Conservation (phyloP, 1,140 invertebrate genomes). For the Hormaphis cornu region DNA sequence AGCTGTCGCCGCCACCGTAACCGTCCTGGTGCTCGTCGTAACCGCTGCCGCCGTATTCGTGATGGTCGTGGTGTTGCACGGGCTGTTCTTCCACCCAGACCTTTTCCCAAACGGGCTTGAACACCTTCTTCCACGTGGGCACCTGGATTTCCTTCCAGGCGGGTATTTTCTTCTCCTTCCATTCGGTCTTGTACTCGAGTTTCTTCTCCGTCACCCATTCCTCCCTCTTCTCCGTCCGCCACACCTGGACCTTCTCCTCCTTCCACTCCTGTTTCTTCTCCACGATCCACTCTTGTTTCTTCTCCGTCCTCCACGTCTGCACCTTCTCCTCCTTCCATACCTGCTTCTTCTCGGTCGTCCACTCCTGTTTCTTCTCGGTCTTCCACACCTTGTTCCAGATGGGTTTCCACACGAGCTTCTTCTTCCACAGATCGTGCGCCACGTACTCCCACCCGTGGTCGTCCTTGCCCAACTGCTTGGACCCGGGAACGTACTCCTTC, state of each 20-base stretch:
- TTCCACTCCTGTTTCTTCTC: conserved; percentile 67
- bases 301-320: conserved; percentile 61
- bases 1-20: background rate
- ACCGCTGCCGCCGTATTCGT: background rate
- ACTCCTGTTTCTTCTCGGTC: conserved; percentile 41
- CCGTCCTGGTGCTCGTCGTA: conserved; percentile 16
- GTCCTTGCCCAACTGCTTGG: conserved; percentile 63
- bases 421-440: conserved; percentile 57
- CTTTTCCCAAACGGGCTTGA: conserved; percentile 39
- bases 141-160: conserved; percentile 43
- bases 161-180: conserved; percentile 49
- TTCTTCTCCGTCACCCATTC: conserved; percentile 65
- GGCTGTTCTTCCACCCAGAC: conserved; percentile 44
- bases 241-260: conserved; percentile 63
- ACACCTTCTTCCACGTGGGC: conserved; percentile 36
- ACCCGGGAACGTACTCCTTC: conserved; percentile 46
- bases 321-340: conserved; percentile 68
- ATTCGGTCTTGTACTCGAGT: conserved; percentile 64
- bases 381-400: conserved; percentile 39
- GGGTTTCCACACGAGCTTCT: conserved; percentile 36
- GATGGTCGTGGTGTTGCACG: conserved; percentile 43
- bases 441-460: conserved; percentile 64
- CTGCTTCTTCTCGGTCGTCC: conserved; percentile 46
- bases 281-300: conserved; percentile 63
- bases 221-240: conserved; percentile 65